Evolutionary conservation across 2,797 vertebrate species (phyloP).

Genomic region (Tarsius wallacei): DNA sequence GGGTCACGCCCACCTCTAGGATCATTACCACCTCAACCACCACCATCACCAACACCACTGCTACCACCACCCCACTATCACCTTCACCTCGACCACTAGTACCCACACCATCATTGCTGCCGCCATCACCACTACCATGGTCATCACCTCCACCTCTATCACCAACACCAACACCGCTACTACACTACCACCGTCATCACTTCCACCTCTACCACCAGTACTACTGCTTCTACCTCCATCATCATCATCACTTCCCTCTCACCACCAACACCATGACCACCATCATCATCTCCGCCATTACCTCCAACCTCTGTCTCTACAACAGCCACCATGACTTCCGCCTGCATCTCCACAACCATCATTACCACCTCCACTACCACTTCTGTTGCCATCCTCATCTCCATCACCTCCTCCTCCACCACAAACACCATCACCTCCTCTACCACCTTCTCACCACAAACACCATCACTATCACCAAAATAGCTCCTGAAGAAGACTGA

Average conservation of each 20-base stretch:
- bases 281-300: background rate
- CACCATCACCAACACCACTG: background rate
- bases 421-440: background rate
- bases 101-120: background rate
- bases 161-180: no score
- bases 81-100: background rate
- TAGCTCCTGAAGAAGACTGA: background rate
- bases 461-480: background rate
- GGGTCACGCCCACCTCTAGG: rapidly evolving
- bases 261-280: background rate
- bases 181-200: no score
- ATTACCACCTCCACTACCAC: background rate
- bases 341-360: background rate
- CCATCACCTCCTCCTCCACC: background rate
- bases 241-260: background rate
- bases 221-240: background rate
- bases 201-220: background rate
- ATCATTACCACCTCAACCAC: background rate
- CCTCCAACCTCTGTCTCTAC: background rate
- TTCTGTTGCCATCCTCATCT: background rate
- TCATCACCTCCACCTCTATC: no score
- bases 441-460: no score
- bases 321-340: background rate
- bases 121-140: no score
- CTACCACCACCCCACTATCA: rapidly evolving